Evolutionary conservation across 2,888 invertebrate genomes (phyloP).

Genomic region (Lepetodrilus schrolli): DNA sequence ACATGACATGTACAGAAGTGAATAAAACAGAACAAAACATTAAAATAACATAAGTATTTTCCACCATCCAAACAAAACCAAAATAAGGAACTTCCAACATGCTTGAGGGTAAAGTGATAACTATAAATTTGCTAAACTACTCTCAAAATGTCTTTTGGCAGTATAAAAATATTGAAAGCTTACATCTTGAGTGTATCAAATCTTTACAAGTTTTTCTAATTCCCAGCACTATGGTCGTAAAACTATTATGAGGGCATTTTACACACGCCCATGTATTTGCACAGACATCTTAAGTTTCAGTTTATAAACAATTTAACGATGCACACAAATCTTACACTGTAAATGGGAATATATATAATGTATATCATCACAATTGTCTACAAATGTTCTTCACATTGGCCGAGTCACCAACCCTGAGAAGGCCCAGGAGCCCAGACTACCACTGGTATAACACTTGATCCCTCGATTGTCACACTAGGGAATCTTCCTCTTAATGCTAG

Average conservation of each 20-base stretch:
- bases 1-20: background rate
- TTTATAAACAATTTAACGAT: conserved; percentile 9
- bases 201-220: background rate
- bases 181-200: conserved; percentile 18
- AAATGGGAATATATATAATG: conserved; percentile 20
- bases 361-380: conserved; percentile 25
- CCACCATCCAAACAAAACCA: conserved; percentile 14
- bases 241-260: background rate
- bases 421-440: too few species aligned
- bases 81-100: conserved; percentile 14
- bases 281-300: conserved; percentile 2
- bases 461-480: too few species aligned
- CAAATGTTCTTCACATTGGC: conserved; percentile 13
- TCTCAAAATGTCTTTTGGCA: background rate
- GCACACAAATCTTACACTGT: conserved; percentile 17
- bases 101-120: conserved; percentile 5
- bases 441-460: too few species aligned
- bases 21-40: conserved; percentile 19
- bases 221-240: background rate
- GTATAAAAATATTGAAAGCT: conserved; percentile 27
- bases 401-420: conserved; percentile 8
- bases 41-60: conserved; percentile 17
- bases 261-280: background rate
- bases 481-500: too few species aligned
- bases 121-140: conserved; percentile 23